Evolutionary conservation across 2,888 invertebrate species (phyloP), one percentile per base, ranked within the genome.

Genomic region (Lasioglossum oenotherae): DNA sequence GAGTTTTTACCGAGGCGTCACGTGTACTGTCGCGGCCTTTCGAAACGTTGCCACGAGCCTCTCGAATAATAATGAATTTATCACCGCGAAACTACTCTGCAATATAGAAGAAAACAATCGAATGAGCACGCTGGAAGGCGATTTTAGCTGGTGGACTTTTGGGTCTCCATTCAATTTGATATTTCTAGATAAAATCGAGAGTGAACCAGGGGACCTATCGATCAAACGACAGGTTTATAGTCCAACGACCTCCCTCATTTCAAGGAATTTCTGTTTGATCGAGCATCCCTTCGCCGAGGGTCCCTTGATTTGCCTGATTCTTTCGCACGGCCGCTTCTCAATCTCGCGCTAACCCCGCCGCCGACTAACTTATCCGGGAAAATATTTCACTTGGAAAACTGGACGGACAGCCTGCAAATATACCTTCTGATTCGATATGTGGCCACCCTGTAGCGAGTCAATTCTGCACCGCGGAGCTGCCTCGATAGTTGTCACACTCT

Each of bases 291-390:
- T 87, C 90, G 87, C 84, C 77, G 82, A 87, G 90, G 92, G 92
- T 91, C 89, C 87, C 88, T 91, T 91, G 92, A 92, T 93, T 92
- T 89, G 91, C 90, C 91, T 92, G 92, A 93, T 93, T 92, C 90
- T 91, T 87, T 87, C 92, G 90, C 91, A 91, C 91, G 92, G 88
- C 84, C 92, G 91, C 87, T 75, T 87, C 91, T 87, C 87, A 84
- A 88, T 89, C 89, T 87, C 80, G 57, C 80, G 81, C 81, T 86
- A 88, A 81, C 85, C 85, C 82, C 72, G 71, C 78, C 79, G 86
- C 84, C 86, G 69, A 69, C 81, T 74, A 73, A 78, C 81, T 46
- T 86, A 82, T 78, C 78, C 53, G 74, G 77, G 60, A 72, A 73
- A 86, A 84, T 84, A 79, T 86, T 84, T 82, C 80, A 78, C 78